Evolutionary conservation across 1,140 invertebrate genomes (phyloP), one percentile per base, ranked within the genome.

Genomic region (Amyelois transitella): DNA sequence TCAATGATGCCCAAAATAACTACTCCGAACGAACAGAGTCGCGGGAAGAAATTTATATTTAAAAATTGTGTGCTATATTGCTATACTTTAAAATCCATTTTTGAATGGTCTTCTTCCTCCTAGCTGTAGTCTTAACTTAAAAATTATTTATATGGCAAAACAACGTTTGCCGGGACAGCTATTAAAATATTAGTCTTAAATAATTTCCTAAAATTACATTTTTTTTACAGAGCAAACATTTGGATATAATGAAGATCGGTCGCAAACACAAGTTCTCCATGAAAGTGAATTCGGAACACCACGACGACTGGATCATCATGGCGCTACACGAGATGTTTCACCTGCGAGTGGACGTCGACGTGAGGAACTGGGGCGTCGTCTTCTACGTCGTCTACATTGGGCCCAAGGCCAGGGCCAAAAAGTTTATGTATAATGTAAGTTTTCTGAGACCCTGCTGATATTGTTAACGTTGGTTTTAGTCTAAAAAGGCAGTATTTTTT

Each of bases 351-450:
- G 75, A 80, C 59, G 72, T 82, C 1, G 75, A 79, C 56, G 49
- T 75, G 6, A 62, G 67, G 38, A 59, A 64, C 19, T 75, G 75
- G 70, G 75, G 75, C 44, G 43, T 78, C 18, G 18, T 60, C 51
- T 57, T 78, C 6, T 69, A 72, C 55, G 79, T 84, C 19, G 62
- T 73, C 0, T 84, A 78, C 61, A 77, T 86, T 22, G 83, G 83
- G 6, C 81, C 83, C 47, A 75, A 80, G 59, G 66, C 66, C 18
- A 69, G 73, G 8, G 76, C 83, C 1, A 60, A 62, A 8, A 56
- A 70, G 10, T 86, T 61, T 32, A 63, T 55, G 6, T 86, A 84
- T 47, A 69, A 81, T 74, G 81, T 80, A 45, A 43, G 38, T 52
- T 38, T 24, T 24, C 8, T 24, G 8, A 5, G 3, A 5, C 8